A percentile compares a stretch with the other conserved stretches of the same genome.
Conservation (phyloP, 2,113 vertebrate genomes). For the Diadophis punctatus region DNA sequence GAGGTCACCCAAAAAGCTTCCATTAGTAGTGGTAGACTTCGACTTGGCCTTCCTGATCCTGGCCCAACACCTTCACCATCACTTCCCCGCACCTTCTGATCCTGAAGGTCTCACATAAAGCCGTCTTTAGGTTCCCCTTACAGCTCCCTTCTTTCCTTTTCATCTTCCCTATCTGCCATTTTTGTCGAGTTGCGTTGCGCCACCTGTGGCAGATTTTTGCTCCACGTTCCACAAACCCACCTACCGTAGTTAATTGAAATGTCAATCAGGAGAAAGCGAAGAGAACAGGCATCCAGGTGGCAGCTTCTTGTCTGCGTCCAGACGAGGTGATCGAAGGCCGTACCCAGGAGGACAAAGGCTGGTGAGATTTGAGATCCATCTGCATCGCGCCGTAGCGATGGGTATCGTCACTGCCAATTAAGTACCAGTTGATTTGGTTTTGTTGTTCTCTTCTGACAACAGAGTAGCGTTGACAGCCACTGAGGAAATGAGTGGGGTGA, state of each 20-base stretch:
- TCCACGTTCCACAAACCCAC: not conserved
- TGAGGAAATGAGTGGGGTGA: not conserved
- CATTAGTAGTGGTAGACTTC: not conserved
- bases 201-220: not conserved
- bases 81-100: no score
- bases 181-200: not conserved
- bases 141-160: not conserved
- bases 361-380: not conserved
- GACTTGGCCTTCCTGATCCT: not conserved
- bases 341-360: not conserved
- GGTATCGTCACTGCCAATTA: not conserved
- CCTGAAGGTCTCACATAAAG: no score
- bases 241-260: slow-evolving; percentile 23
- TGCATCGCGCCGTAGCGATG: not conserved
- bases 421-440: not conserved
- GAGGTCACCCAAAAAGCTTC: not conserved
- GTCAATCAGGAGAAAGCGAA: not conserved
- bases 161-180: not conserved
- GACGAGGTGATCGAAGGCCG: not conserved
- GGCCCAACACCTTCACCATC: not conserved
- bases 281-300: not conserved
- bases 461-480: not conserved
- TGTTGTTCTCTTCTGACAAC: not conserved
- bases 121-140: not conserved
- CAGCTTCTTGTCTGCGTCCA: not conserved